These are phyloP conservation scores for Craseonycteris thonglongyai DNA, from an alignment of 2,113 vertebrate species.

Conservation along the genomic window DNA sequence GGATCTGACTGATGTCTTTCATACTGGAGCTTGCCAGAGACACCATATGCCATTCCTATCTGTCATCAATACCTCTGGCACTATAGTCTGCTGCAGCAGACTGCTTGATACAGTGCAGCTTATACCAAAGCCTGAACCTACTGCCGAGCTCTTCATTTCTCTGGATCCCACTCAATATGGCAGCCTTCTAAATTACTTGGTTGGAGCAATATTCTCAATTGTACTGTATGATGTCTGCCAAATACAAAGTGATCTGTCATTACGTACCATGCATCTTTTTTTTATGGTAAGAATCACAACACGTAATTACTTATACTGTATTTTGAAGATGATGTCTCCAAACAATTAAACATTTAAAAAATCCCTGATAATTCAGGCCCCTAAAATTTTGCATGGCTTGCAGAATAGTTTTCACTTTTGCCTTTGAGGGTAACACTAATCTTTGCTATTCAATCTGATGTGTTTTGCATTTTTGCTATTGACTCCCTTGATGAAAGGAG, in stretches of 20 bases:
- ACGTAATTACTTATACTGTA: background rate
- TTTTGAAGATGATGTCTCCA: background rate
- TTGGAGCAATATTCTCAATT: background rate
- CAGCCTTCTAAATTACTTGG: background rate
- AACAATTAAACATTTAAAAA: background rate
- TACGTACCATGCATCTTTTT: background rate
- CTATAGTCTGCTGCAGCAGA: background rate
- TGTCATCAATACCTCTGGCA: background rate
- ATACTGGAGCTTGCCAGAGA: background rate
- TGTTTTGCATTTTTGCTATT: background rate
- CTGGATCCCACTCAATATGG: background rate
- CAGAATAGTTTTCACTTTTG: background rate
- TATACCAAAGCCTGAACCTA: background rate
- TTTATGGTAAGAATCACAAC: background rate
- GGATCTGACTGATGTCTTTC: background rate
- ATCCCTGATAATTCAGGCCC: background rate
- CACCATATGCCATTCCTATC: background rate
- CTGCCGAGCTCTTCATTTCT: background rate
- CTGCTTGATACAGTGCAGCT: background rate
- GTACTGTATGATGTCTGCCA: background rate
- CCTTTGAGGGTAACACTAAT: background rate
- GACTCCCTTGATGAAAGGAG: background rate
- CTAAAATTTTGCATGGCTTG: background rate
- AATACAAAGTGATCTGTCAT: background rate
- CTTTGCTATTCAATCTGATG: background rate